Evolutionary conservation across 2,888 invertebrate genomes (phyloP).

Genomic region (Priocnemis perturbator): DNA sequence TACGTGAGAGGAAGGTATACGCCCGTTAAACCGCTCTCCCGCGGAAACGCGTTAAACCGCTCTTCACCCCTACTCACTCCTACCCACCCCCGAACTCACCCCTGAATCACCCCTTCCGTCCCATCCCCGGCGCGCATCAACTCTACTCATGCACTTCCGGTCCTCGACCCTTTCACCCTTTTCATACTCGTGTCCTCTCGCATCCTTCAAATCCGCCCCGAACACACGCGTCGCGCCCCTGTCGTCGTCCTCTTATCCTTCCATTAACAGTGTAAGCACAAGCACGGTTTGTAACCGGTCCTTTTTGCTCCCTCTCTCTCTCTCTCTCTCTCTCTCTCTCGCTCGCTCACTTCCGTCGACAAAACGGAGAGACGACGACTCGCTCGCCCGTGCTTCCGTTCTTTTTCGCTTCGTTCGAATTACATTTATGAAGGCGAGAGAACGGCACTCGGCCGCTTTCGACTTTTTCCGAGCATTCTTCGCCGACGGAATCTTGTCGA

Average conservation of each 20-base stretch:
- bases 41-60: conserved; percentile 60
- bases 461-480: not conserved
- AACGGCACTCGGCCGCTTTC: not conserved
- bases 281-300: conserved; percentile 46
- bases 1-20: conserved; percentile 26
- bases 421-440: not conserved
- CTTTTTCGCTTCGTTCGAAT: not conserved
- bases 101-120: not conserved
- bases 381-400: conserved; percentile 1
- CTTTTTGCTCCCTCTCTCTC: not conserved
- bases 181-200: conserved; percentile 57
- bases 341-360: not conserved
- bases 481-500: not conserved
- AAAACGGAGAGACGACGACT: too few species aligned
- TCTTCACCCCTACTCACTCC: conserved; percentile 46
- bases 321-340: not conserved
- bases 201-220: conserved; percentile 53
- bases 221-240: conserved; percentile 14
- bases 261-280: conserved; percentile 55
- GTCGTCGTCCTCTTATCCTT: conserved; percentile 52
- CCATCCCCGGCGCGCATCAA: conserved; percentile 40
- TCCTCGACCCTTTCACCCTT: conserved; percentile 59
- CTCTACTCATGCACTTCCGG: conserved; percentile 54
- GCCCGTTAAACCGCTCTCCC: conserved; percentile 58
- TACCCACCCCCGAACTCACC: not conserved